These are phyloP conservation scores for Macrosteles quadrilineatus DNA, from an alignment of 1,140 invertebrate genomes.

Conservation along the genomic window DNA sequence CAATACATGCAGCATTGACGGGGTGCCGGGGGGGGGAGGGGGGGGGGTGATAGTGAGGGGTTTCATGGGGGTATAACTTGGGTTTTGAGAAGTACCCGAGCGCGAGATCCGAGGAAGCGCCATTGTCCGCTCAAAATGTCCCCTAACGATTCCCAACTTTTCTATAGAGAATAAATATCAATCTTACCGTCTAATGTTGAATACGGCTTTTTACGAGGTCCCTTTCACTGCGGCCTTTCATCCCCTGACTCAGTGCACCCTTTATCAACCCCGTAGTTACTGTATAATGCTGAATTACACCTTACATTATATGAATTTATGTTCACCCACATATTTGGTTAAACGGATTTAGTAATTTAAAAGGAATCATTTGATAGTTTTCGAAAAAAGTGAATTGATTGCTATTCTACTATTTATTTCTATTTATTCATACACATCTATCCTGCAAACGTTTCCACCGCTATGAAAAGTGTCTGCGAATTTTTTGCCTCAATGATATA, in stretches of 20 bases:
- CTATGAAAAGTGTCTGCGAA: too few species aligned
- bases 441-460: too few species aligned
- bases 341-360: too few species aligned
- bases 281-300: neutral
- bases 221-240: constrained; percentile 10
- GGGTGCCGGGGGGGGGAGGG: too few species aligned
- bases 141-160: constrained; percentile 16
- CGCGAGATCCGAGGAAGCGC: neutral
- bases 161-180: constrained; percentile 17
- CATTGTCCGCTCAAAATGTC: constrained; percentile 8
- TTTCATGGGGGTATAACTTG: neutral
- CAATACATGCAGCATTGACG: too few species aligned
- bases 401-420: too few species aligned
- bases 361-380: too few species aligned
- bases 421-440: too few species aligned
- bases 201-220: constrained; percentile 8
- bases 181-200: neutral
- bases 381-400: too few species aligned
- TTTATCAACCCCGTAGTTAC: constrained; percentile 1
- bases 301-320: neutral
- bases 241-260: constrained; percentile 2
- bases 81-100: neutral
- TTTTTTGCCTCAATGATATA: too few species aligned
- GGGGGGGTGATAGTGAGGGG: neutral
- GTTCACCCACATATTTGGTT: too few species aligned